Base-by-base conservation (phyloP, 1,140 invertebrate genomes). In the Euglossa dilemma region DNA sequence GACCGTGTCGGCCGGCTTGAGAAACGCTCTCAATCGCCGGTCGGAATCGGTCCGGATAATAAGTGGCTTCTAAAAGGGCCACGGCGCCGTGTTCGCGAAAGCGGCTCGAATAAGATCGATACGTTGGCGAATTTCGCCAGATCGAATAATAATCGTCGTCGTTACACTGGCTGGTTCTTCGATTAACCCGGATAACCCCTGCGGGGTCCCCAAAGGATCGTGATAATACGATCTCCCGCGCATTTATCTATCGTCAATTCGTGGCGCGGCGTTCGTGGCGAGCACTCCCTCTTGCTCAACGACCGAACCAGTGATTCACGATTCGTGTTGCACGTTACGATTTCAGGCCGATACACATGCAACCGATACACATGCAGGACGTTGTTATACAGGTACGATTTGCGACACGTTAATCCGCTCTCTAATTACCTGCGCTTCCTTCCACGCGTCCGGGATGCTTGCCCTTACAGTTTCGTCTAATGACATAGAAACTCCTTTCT, bases 121-220 rank as follows among this genome's bases (percentile, higher is more conserved):
- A 78, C 76, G 63, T 77, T 73, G 61, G 61, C 59, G 74, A 86
- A 79, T 86, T 83, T 79, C 74, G 79, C 50, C 72, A 73, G 84
- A 78, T 85, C 72, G 84, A 63, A 85, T 85, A 85, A 87, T 87
- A 87, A 87, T 87, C 84, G 73, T 85, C 66, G 77, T 86, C 66
- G 77, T 86, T 82, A 86, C 73, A 85, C 73, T 59, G 67, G 67
- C 73, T 59, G 73, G 78, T 76, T 82, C 85, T 90, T 90, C 89
- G 86, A 91, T 91, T 91, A 91, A 91, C 86, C 90, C 84, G 86
- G 88, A 89, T 89, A 91, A 91, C 86, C 85, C 83, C 75, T 57
- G 20, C 25, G 63, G 45, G 83, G 85, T 84, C 72, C 72, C 76
- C 66, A 72, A 63, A 63, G 81, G 83, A 91, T 91, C 87, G 87